phyloP scores from a whole-genome alignment of 2,888 invertebrate species.

The Octodonta nipae region DNA sequence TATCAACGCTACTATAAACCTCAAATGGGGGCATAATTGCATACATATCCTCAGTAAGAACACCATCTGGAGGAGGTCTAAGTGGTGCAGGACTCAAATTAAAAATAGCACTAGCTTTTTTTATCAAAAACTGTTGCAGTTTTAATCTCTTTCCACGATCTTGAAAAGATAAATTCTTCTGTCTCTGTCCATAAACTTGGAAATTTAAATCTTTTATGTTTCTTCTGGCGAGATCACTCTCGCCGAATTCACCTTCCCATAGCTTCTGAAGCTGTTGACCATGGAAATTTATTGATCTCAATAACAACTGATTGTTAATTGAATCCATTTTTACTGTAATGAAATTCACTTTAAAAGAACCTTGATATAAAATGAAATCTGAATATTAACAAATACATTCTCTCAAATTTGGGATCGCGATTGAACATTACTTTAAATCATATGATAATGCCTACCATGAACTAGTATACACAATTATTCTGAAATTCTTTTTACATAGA shows the following conservation, averaged over 20 bases:
- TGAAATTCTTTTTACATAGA: too few species aligned
- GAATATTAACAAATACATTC: too few species aligned
- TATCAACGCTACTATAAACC: slow-evolving; percentile 68
- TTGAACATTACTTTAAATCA: too few species aligned
- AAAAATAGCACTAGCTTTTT: slow-evolving; percentile 69
- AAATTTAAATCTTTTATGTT: slow-evolving; percentile 53
- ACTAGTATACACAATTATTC: too few species aligned
- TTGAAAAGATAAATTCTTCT: slow-evolving; percentile 69
- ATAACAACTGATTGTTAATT: slow-evolving; percentile 45
- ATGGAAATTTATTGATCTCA: slow-evolving; percentile 68
- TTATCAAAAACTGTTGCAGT: slow-evolving; percentile 75
- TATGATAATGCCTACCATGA: too few species aligned
- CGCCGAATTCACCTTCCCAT: slow-evolving; percentile 74
- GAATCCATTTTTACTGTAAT: slow-evolving; percentile 41
- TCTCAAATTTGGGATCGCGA: too few species aligned
- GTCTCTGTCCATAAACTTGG: slow-evolving; percentile 62
- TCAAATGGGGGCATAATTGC: slow-evolving; percentile 80
- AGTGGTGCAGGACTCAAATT: slow-evolving; percentile 35
- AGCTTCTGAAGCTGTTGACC: slow-evolving; percentile 77
- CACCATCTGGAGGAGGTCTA: slow-evolving; percentile 40
- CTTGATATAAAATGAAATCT: too few species aligned
- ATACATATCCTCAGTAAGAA: slow-evolving; percentile 49
- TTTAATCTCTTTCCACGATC: slow-evolving; percentile 72
- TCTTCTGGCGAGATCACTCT: slow-evolving; percentile 52
- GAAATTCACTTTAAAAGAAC: too few species aligned